Conservation (phyloP, 2,888 invertebrate genomes). For the Tortricodes alternella region DNA sequence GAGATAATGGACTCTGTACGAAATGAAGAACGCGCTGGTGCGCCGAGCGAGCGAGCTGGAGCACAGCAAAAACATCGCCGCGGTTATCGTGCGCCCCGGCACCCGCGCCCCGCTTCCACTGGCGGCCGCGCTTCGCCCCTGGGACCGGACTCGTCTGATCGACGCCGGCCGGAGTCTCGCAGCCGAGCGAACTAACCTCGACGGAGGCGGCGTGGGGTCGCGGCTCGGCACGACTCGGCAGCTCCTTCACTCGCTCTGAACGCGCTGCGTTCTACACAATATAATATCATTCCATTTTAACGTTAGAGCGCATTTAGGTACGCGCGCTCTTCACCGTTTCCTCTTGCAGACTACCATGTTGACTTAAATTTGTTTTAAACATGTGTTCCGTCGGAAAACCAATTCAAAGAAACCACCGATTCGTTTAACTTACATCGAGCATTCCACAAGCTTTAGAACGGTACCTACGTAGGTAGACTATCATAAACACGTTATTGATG, state of each 20-base stretch:
- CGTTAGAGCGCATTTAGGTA: slow-evolving; percentile 66
- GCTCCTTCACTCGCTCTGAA: slow-evolving; percentile 63
- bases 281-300: slow-evolving; percentile 63
- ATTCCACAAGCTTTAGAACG: background rate
- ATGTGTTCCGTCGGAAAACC: background rate
- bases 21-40: slow-evolving; percentile 79
- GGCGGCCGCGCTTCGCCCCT: slow-evolving; percentile 42
- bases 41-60: slow-evolving; percentile 75
- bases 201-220: slow-evolving; percentile 73
- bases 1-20: slow-evolving; percentile 80
- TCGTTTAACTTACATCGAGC: background rate
- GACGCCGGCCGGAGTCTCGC: slow-evolving; percentile 70
- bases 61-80: slow-evolving; percentile 80
- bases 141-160: slow-evolving; percentile 68
- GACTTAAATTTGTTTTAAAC: background rate
- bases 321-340: slow-evolving; percentile 61
- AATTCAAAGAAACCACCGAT: background rate
- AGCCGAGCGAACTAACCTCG: slow-evolving; percentile 71
- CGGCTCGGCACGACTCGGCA: slow-evolving; percentile 57
- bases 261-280: slow-evolving; percentile 58
- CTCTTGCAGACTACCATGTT: slow-evolving; percentile 44
- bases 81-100: slow-evolving; percentile 70
- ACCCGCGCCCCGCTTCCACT: slow-evolving; percentile 45
- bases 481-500: no score
- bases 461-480: no score